phyloP scores from a whole-genome alignment of 2,888 invertebrate genomes.

The Ennomos erosarius region DNA sequence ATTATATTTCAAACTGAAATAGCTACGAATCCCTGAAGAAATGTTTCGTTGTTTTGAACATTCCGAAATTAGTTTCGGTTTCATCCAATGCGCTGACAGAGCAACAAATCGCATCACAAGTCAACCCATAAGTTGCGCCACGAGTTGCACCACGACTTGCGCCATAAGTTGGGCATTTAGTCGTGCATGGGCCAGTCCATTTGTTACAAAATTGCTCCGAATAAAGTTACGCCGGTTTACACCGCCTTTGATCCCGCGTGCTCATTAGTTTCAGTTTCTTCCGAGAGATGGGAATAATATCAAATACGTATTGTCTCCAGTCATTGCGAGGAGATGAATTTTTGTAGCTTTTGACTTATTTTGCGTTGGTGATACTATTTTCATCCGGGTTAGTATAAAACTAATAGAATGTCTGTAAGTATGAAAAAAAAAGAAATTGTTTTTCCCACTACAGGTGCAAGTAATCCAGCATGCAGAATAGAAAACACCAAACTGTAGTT shows the following conservation, averaged over 20 bases:
- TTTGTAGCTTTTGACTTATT: not conserved
- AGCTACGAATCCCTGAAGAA: slow-evolving; percentile 7
- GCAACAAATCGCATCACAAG: not conserved
- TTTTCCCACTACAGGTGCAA: no score
- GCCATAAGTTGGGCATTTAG: slow-evolving; percentile 24
- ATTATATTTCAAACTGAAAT: slow-evolving; percentile 5
- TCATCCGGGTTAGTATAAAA: no score
- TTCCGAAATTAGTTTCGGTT: slow-evolving; percentile 3
- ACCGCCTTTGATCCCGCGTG: slow-evolving; percentile 38
- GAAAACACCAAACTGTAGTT: not conserved
- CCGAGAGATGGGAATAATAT: slow-evolving; percentile 30
- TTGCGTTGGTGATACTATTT: no score
- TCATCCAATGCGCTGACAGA: not conserved
- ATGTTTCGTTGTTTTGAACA: not conserved
- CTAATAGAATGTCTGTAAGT: no score
- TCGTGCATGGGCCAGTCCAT: slow-evolving; percentile 28
- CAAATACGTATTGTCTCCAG: not conserved
- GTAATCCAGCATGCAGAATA: no score
- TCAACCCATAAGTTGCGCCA: slow-evolving; percentile 5
- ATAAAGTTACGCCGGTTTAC: slow-evolving; percentile 30
- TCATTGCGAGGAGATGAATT: slow-evolving; percentile 4
- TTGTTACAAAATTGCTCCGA: slow-evolving; percentile 38
- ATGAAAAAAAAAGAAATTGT: no score
- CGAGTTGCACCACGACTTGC: slow-evolving; percentile 11
- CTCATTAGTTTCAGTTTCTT: slow-evolving; percentile 39